These are phyloP conservation scores for Andricus grossulariae DNA, from an alignment of 1,140 invertebrate species.

Conservation along the genomic window DNA sequence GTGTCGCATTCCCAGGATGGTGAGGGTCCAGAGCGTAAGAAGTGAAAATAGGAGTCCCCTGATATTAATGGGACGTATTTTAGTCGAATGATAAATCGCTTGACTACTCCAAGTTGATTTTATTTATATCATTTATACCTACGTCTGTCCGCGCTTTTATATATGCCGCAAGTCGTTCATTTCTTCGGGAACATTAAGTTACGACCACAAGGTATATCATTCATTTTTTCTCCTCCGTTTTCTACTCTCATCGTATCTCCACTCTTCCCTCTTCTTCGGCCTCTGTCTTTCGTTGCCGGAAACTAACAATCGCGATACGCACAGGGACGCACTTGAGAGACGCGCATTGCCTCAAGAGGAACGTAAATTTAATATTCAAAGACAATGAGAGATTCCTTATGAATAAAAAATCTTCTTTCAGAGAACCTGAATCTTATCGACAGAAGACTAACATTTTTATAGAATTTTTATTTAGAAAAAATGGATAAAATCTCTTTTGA, in stretches of 20 bases:
- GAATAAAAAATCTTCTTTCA: constrained; percentile 8
- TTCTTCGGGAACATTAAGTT: constrained; percentile 27
- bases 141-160: constrained; percentile 26
- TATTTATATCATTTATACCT: constrained; percentile 31
- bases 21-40: constrained; percentile 4
- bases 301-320: constrained; percentile 24
- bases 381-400: constrained; percentile 20
- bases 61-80: too few species aligned
- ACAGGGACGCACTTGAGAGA: constrained; percentile 11
- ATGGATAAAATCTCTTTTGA: not conserved
- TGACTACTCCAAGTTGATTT: constrained; percentile 19
- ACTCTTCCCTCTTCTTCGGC: not conserved
- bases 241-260: constrained; percentile 6
- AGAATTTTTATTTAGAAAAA: not conserved
- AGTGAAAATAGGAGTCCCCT: not conserved
- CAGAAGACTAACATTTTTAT: not conserved
- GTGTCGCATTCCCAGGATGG: not conserved
- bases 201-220: constrained; percentile 38
- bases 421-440: constrained; percentile 21
- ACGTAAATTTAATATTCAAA: constrained; percentile 28
- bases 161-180: constrained; percentile 31
- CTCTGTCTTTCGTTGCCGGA: constrained; percentile 18
- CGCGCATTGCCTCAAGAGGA: constrained; percentile 25
- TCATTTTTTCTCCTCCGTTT: constrained; percentile 48
- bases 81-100: constrained; percentile 21